These are phyloP conservation scores for Desmophyllum pertusum DNA, from an alignment of 92 coral and sea anemone genomes.

Conservation along the genomic window DNA sequence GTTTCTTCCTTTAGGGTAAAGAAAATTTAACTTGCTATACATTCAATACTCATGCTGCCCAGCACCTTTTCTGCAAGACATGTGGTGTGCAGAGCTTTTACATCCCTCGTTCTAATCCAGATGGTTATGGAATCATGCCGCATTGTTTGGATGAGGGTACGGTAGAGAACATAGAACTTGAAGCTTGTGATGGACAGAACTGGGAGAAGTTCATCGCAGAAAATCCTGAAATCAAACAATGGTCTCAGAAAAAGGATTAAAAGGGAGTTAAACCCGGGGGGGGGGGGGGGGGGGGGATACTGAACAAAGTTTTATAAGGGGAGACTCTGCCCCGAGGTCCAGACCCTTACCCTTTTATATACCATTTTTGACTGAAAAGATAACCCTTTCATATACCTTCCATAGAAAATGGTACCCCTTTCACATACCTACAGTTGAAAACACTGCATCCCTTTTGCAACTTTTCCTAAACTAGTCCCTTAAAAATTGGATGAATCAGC, in stretches of 20 bases:
- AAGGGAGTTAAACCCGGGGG: background rate
- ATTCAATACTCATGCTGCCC: slow-evolving; percentile 84
- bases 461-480: too few species aligned
- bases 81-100: slow-evolving; percentile 99
- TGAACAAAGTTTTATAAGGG: too few species aligned
- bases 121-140: slow-evolving; percentile 97
- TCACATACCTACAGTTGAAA: too few species aligned
- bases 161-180: slow-evolving; percentile 60
- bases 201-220: slow-evolving; percentile 83
- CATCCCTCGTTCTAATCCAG: slow-evolving; percentile 91
- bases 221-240: slow-evolving; percentile 72
- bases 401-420: too few species aligned
- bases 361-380: too few species aligned
- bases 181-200: slow-evolving; percentile 87
- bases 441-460: too few species aligned
- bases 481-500: too few species aligned
- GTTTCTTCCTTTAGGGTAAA: slow-evolving; percentile 69
- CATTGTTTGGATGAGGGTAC: slow-evolving; percentile 95
- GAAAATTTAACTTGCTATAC: slow-evolving; percentile 91
- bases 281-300: too few species aligned
- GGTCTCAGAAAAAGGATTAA: slow-evolving; percentile 44
- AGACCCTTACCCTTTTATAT: too few species aligned
- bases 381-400: too few species aligned
- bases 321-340: too few species aligned
- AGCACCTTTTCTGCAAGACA: slow-evolving; percentile 94